Evolutionary conservation across 2,888 invertebrate genomes (phyloP).

Genomic region (Pycnomerus fuliginosus): DNA sequence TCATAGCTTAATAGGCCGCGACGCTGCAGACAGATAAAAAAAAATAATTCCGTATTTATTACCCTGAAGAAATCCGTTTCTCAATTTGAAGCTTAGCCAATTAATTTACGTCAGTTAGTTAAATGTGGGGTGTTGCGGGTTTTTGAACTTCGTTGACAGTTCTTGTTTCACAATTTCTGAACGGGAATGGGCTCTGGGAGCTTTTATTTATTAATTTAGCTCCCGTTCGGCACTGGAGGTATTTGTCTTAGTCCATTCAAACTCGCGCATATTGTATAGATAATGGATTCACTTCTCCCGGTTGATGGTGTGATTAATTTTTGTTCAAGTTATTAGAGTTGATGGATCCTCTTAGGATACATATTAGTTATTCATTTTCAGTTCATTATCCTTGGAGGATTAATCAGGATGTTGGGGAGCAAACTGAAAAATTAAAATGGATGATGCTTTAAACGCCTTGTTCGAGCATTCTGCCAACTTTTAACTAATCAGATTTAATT

Average conservation of each 20-base stretch:
- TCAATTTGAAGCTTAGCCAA: too few relatives aligned
- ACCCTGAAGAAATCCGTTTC: too few relatives aligned
- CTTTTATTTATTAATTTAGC: slow-evolving; percentile 24
- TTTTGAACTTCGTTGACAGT: too few relatives aligned
- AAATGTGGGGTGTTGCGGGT: too few relatives aligned
- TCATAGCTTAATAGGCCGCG: too few relatives aligned
- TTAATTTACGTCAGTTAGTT: too few relatives aligned
- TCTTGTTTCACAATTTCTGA: too few relatives aligned
- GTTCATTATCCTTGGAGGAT: slow-evolving; percentile 32
- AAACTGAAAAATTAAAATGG: slow-evolving; percentile 32
- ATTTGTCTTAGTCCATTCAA: slow-evolving; percentile 36
- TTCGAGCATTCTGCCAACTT: slow-evolving; percentile 6
- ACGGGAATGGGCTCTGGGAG: too few relatives aligned
- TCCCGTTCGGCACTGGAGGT: slow-evolving; percentile 22
- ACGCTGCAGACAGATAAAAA: too few relatives aligned
- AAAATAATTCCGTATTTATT: too few relatives aligned
- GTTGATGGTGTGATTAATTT: slow-evolving; percentile 42
- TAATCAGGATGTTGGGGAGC: slow-evolving; percentile 25
- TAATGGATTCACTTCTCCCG: slow-evolving; percentile 39
- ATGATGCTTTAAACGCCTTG: slow-evolving; percentile 27
- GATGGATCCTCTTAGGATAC: slow-evolving; percentile 32
- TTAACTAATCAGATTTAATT: slow-evolving; percentile 4
- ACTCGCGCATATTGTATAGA: slow-evolving; percentile 36
- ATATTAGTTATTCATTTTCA: slow-evolving; percentile 33
- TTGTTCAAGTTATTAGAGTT: slow-evolving; percentile 35